Conservation (phyloP, 2,797 vertebrate genomes). For the Microctenopoma lineatum region DNA sequence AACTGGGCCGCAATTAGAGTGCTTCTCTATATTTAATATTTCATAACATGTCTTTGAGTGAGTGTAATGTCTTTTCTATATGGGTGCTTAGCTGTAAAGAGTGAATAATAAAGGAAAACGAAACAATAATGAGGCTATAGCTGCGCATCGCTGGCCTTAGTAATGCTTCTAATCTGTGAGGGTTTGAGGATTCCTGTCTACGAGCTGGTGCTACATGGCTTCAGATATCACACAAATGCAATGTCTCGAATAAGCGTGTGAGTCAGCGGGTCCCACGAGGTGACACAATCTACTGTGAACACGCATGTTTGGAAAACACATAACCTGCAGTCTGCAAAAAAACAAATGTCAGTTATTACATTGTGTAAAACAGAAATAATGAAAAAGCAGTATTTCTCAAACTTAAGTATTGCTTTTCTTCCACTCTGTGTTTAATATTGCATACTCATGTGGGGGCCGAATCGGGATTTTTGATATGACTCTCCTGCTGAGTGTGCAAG, state of each 20-base stretch:
- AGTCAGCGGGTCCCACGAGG: slow-evolving; percentile 19
- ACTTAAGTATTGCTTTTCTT: slow-evolving; percentile 31
- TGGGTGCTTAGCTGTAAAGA: slow-evolving; percentile 61
- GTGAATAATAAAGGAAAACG: slow-evolving; percentile 71
- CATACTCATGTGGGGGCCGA: slow-evolving; percentile 27
- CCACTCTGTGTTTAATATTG: slow-evolving; percentile 47
- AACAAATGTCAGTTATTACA: slow-evolving; percentile 31
- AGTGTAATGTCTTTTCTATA: slow-evolving; percentile 67
- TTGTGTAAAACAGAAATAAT: slow-evolving; percentile 38
- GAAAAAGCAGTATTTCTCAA: slow-evolving; percentile 38
- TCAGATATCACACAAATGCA: slow-evolving; percentile 17
- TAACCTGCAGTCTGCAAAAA: slow-evolving; percentile 17
- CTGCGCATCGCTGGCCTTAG: slow-evolving; percentile 54
- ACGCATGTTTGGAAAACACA: slow-evolving; percentile 17
- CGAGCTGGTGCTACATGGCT: slow-evolving; percentile 48
- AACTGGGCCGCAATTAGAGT: slow-evolving; percentile 57
- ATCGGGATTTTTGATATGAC: slow-evolving; percentile 55
- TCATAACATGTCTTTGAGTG: slow-evolving; percentile 59
- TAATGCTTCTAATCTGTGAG: slow-evolving; percentile 73
- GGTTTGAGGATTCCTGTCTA: slow-evolving; percentile 64
- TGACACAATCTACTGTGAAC: slow-evolving; percentile 6
- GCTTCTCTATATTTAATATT: slow-evolving; percentile 70
- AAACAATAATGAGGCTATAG: slow-evolving; percentile 80
- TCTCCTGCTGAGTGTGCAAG: slow-evolving; percentile 69
- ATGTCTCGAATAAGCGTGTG: slow-evolving; percentile 12